Percentiles rank a stretch among this genome's conserved stretches.
These are phyloP conservation scores for Helleia helle DNA, from an alignment of 2,888 invertebrate species.

Conservation along the genomic window DNA sequence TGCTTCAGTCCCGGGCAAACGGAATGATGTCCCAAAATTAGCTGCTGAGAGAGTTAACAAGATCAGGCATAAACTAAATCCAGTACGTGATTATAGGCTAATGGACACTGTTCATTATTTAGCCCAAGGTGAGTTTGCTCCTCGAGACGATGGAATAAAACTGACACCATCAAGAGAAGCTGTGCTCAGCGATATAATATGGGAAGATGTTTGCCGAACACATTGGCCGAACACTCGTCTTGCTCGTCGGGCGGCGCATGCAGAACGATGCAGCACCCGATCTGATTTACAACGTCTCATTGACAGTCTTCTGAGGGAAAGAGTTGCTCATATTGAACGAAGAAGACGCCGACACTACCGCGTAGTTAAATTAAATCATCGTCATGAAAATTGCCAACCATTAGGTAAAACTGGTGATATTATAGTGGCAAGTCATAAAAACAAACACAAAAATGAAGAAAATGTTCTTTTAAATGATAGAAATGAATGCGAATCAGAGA, in stretches of 20 bases:
- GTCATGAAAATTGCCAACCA: constrained; percentile 53
- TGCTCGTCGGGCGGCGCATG: constrained; percentile 42
- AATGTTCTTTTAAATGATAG: constrained; percentile 36
- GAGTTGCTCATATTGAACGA: constrained; percentile 59
- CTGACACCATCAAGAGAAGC: constrained; percentile 62
- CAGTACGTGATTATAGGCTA: constrained; percentile 59
- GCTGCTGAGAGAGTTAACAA: constrained; percentile 61
- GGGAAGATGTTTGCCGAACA: constrained; percentile 65
- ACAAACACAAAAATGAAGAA: constrained; percentile 36
- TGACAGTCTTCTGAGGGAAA: constrained; percentile 53
- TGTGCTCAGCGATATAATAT: constrained; percentile 64
- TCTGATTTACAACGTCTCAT: constrained; percentile 57
- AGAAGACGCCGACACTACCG: constrained; percentile 59
- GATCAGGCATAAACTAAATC: constrained; percentile 60
- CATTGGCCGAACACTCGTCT: constrained; percentile 62
- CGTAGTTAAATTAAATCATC: constrained; percentile 58
- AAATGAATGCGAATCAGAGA: neutral
- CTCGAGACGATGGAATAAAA: constrained; percentile 64
- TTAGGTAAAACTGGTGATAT: constrained; percentile 64
- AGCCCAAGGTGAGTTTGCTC: constrained; percentile 66
- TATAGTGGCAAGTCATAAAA: constrained; percentile 62
- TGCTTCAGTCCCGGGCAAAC: constrained; percentile 58
- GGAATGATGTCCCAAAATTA: constrained; percentile 47
- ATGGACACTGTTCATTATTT: constrained; percentile 68
- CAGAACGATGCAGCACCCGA: constrained; percentile 46